Evolutionary conservation across 2,113 vertebrate genomes (phyloP).

Genomic region (Prunella himalayana): DNA sequence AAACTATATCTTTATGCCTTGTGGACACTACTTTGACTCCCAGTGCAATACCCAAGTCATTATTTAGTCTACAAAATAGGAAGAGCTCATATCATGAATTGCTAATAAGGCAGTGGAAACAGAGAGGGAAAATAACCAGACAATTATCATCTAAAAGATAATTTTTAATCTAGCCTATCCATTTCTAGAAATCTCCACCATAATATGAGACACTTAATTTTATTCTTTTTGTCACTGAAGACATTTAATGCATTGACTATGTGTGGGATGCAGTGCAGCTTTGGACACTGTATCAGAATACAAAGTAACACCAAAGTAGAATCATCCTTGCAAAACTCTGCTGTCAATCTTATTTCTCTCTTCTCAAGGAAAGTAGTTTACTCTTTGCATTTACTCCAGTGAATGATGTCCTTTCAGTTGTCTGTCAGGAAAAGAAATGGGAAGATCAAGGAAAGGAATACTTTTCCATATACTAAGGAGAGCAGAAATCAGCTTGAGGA

Average conservation of each 20-base stretch:
- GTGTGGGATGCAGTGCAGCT: background rate
- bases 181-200: background rate
- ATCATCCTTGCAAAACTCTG: background rate
- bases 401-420: background rate
- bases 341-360: background rate
- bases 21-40: background rate
- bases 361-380: background rate
- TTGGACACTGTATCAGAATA: background rate
- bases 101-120: background rate
- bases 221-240: background rate
- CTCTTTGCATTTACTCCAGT: background rate
- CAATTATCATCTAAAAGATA: background rate
- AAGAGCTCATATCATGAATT: background rate
- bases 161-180: background rate
- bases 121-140: background rate
- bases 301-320: background rate
- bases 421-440: background rate
- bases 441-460: background rate
- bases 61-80: background rate
- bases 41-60: background rate
- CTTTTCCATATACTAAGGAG: background rate
- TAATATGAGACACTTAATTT: accelerated
- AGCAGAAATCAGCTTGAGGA: background rate
- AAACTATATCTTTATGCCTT: background rate
- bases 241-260: background rate